A percentile compares a stretch with the other conserved stretches of the same genome.
Evolutionary conservation across 2,888 invertebrate species (phyloP).

Genomic region (Syrphus vitripennis): DNA sequence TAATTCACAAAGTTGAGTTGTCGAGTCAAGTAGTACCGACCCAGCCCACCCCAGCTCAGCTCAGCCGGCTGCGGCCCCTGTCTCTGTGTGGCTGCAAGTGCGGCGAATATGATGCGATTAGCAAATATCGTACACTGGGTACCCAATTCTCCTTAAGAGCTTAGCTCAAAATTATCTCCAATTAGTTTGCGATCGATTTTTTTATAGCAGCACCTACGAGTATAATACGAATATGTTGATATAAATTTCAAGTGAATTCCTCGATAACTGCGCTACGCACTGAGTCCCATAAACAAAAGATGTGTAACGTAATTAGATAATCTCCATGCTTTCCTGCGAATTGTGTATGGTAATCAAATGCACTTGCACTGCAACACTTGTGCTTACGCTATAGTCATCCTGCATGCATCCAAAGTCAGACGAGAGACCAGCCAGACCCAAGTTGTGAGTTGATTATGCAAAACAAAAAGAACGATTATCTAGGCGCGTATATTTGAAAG

Average conservation of each 20-base stretch:
- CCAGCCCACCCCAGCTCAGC: too few species aligned
- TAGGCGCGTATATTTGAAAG: slow-evolving; percentile 35
- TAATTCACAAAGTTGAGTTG: slow-evolving; percentile 45
- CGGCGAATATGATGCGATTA: slow-evolving; percentile 65
- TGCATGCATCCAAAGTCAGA: neutral
- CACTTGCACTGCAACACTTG: slow-evolving; percentile 28
- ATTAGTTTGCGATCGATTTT: slow-evolving; percentile 59
- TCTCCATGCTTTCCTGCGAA: slow-evolving; percentile 48
- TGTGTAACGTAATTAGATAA: slow-evolving; percentile 61
- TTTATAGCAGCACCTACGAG: neutral
- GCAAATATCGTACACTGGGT: slow-evolving; percentile 57
- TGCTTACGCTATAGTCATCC: slow-evolving; percentile 1
- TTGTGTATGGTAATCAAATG: slow-evolving; percentile 47
- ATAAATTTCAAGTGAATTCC: slow-evolving; percentile 38
- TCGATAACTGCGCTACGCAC: slow-evolving; percentile 18
- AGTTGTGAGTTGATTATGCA: slow-evolving; percentile 13
- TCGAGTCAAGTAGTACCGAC: slow-evolving; percentile 1
- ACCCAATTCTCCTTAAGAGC: slow-evolving; percentile 54
- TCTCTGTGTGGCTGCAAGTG: slow-evolving; percentile 34
- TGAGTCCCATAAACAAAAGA: slow-evolving; percentile 20
- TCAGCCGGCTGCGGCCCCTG: neutral
- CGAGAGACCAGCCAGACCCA: neutral
- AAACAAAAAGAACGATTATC: slow-evolving; percentile 34
- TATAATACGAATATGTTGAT: neutral
- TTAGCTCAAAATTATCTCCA: slow-evolving; percentile 64